Percentiles rank a stretch among this genome's conserved stretches.
Evolutionary conservation across 2,888 invertebrate species (phyloP).

Genomic region (Agrochola lota): DNA sequence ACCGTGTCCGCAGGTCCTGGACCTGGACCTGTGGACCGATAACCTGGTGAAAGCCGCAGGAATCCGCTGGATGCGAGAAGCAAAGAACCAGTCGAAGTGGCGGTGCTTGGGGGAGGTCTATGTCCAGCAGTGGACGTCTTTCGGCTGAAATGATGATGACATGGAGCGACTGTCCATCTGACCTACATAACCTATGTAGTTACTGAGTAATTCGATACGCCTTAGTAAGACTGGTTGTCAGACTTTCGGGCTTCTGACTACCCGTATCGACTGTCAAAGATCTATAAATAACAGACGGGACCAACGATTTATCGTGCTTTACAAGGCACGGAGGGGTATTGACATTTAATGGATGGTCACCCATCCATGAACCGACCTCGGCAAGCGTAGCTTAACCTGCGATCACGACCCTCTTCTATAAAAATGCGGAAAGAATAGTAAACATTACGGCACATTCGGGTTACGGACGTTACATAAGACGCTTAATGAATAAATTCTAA

Average conservation of each 20-base stretch:
- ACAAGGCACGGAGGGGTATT: neutral
- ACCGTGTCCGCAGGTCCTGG: too few relatives aligned
- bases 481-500: conserved; percentile 26
- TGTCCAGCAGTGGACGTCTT: too few relatives aligned
- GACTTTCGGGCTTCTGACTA: neutral
- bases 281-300: neutral
- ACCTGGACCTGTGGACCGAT: too few relatives aligned
- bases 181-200: neutral
- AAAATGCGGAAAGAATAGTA: conserved; percentile 51
- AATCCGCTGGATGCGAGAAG: too few relatives aligned
- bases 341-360: neutral
- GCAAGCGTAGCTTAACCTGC: neutral
- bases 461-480: conserved; percentile 48
- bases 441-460: conserved; percentile 19
- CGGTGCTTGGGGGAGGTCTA: too few relatives aligned
- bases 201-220: neutral
- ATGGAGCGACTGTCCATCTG: neutral
- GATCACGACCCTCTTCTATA: conserved; percentile 1
- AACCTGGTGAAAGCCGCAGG: too few relatives aligned
- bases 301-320: neutral
- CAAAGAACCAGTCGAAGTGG: too few relatives aligned
- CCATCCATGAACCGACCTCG: neutral
- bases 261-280: neutral
- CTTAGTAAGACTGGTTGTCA: neutral
- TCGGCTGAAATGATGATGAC: too few relatives aligned